phyloP scores from a whole-genome alignment of 1,140 invertebrate genomes.

The Drosophila teissieri region DNA sequence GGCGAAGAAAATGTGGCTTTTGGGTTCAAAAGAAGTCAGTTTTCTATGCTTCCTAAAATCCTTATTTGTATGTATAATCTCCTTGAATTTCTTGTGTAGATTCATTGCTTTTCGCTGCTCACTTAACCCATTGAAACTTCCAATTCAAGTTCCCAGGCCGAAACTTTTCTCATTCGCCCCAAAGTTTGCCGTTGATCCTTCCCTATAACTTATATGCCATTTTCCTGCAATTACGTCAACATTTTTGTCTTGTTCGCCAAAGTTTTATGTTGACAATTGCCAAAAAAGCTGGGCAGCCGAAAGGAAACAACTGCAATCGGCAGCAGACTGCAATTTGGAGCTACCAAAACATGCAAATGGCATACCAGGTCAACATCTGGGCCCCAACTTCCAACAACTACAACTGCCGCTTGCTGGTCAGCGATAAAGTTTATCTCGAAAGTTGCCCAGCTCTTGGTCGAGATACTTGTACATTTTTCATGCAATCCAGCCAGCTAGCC shows the following conservation, averaged over 20 bases:
- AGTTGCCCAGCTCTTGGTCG: slow-evolving; percentile 57
- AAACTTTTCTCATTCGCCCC: slow-evolving; percentile 50
- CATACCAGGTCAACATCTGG: slow-evolving; percentile 75
- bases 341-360: slow-evolving; percentile 73
- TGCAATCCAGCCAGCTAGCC: slow-evolving; percentile 3
- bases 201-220: slow-evolving; percentile 58
- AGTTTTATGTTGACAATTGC: slow-evolving; percentile 78
- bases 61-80: background rate
- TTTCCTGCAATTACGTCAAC: slow-evolving; percentile 75
- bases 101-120: slow-evolving; percentile 11
- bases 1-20: background rate
- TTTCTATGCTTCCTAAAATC: too few relatives aligned
- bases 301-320: slow-evolving; percentile 48
- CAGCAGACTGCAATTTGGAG: slow-evolving; percentile 60
- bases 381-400: slow-evolving; percentile 31
- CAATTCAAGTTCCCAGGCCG: slow-evolving; percentile 12
- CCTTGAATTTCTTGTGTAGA: background rate
- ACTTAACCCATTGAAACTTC: slow-evolving; percentile 27
- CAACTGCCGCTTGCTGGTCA: slow-evolving; percentile 46
- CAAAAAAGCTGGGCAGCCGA: slow-evolving; percentile 44
- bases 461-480: slow-evolving; percentile 69
- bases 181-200: slow-evolving; percentile 28
- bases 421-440: slow-evolving; percentile 80
- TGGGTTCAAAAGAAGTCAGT: background rate
- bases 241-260: slow-evolving; percentile 49